Evolutionary conservation across 2,888 invertebrate species (phyloP).

Genomic region (Eudasyphora cyanicolor): DNA sequence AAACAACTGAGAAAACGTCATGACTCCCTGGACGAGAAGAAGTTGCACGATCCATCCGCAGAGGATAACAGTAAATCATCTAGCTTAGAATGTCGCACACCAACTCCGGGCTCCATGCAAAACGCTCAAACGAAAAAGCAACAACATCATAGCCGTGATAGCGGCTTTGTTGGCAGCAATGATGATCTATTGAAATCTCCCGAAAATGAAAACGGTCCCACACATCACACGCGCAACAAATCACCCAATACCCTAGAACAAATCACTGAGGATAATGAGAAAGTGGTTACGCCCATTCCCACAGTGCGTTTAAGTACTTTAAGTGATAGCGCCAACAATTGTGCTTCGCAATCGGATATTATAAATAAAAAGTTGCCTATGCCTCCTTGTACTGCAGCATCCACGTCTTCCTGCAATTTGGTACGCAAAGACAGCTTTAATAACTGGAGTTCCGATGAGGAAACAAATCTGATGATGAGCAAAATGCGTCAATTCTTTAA

Average conservation of each 20-base stretch:
- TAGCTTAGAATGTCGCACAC: conserved; percentile 70
- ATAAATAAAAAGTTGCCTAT: conserved; percentile 33
- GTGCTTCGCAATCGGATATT: conserved; percentile 28
- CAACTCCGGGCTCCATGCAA: conserved; percentile 78
- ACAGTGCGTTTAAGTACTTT: conserved; percentile 61
- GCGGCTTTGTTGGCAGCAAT: conserved; percentile 93
- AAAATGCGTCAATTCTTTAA: conserved; percentile 96
- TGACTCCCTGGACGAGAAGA: conserved; percentile 80
- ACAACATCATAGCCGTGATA: conserved; percentile 87
- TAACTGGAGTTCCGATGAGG: conserved; percentile 96
- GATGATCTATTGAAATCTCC: conserved; percentile 88
- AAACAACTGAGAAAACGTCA: conserved; percentile 87
- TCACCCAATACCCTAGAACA: conserved; percentile 73
- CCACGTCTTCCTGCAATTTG: conserved; percentile 80
- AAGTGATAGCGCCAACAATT: conserved; percentile 65
- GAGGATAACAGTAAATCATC: conserved; percentile 61
- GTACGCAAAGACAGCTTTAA: conserved; percentile 94
- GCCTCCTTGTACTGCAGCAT: conserved; percentile 69
- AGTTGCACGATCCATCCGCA: conserved; percentile 74
- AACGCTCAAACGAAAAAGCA: conserved; percentile 85
- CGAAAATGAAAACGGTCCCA: conserved; percentile 71
- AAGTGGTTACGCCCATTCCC: conserved; percentile 70
- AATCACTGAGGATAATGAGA: conserved; percentile 79
- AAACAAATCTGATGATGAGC: conserved; percentile 96
- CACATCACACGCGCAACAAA: conserved; percentile 65